Conservation (phyloP, 2,113 vertebrate species). For the Pitta sordida region DNA sequence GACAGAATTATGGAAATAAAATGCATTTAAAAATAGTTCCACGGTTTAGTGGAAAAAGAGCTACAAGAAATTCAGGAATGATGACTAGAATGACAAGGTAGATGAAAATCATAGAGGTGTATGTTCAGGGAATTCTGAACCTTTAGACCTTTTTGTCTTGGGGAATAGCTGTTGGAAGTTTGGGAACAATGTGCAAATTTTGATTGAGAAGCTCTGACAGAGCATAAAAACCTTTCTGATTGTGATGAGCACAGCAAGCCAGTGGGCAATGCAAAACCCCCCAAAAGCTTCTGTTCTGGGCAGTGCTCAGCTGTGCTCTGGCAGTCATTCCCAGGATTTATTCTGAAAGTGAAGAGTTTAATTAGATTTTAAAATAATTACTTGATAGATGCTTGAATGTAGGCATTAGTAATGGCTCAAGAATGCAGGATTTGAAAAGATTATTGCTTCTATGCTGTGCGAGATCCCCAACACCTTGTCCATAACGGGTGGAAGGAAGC, state of each 20-base stretch:
- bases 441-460: not conserved
- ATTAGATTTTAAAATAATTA: not conserved
- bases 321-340: not conserved
- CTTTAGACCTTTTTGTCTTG: not conserved
- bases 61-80: not conserved
- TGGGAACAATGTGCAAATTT: not conserved
- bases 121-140: not conserved
- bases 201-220: not conserved
- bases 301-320: not conserved
- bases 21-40: not conserved
- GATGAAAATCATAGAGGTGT: not conserved
- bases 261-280: not conserved
- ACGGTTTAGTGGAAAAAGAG: not conserved
- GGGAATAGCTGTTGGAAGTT: not conserved
- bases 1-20: not conserved
- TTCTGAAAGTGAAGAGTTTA: not conserved
- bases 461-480: not conserved
- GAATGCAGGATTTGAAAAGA: not conserved
- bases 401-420: not conserved
- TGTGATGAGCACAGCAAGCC: not conserved
- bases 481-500: not conserved
- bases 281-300: fast-evolving
- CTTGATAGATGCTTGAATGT: not conserved
- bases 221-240: not conserved
- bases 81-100: not conserved